Conservation (phyloP, 2,888 invertebrate species). For the Hipparchia semele region DNA sequence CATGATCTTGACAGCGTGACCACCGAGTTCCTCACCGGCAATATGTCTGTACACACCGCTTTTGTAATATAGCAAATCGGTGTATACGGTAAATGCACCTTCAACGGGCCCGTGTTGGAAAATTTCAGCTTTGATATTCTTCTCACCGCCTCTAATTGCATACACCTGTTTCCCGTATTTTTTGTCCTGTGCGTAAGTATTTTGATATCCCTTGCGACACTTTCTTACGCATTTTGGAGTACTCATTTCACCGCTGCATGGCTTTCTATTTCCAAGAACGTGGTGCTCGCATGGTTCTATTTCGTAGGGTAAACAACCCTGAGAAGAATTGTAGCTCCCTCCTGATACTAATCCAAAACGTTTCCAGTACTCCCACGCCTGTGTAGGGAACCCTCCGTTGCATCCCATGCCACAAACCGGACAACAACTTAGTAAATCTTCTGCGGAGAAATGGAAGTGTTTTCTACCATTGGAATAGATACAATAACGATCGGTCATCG, state of each 20-base stretch:
- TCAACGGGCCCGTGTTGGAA: slow-evolving; percentile 94
- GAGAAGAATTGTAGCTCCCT: slow-evolving; percentile 88
- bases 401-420: slow-evolving; percentile 91
- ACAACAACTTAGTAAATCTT: slow-evolving; percentile 93
- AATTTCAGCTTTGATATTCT: slow-evolving; percentile 91
- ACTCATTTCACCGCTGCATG: slow-evolving; percentile 85
- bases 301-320: slow-evolving; percentile 94
- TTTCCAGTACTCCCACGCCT: slow-evolving; percentile 95
- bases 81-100: slow-evolving; percentile 93
- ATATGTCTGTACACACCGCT: slow-evolving; percentile 88
- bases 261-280: slow-evolving; percentile 88
- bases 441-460: slow-evolving; percentile 91
- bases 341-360: slow-evolving; percentile 94
- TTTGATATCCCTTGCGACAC: slow-evolving; percentile 87
- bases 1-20: slow-evolving; percentile 93
- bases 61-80: slow-evolving; percentile 93
- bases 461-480: slow-evolving; percentile 88
- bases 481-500: slow-evolving; percentile 95
- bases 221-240: slow-evolving; percentile 91
- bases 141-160: slow-evolving; percentile 83
- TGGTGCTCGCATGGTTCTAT: slow-evolving; percentile 96
- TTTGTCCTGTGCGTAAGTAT: slow-evolving; percentile 88
- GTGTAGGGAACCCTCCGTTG: slow-evolving; percentile 90
- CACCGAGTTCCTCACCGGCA: slow-evolving; percentile 88
- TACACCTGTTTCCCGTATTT: slow-evolving; percentile 87